phyloP scores from a whole-genome alignment of 2,113 vertebrate genomes.

The Chaetodon auriga region DNA sequence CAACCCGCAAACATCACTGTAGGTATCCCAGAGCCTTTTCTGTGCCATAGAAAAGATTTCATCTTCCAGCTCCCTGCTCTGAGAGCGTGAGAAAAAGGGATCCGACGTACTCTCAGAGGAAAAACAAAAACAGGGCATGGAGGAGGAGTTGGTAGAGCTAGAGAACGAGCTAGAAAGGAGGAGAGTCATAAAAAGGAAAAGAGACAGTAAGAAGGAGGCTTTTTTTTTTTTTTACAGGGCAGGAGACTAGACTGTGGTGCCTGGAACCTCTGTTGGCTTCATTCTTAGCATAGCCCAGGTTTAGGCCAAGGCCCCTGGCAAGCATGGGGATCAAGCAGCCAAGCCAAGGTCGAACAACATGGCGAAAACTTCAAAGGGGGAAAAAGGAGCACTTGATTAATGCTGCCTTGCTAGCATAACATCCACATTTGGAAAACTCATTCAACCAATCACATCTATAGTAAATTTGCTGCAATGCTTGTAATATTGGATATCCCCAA shows the following conservation, averaged over 20 bases:
- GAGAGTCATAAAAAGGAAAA: constrained; percentile 23
- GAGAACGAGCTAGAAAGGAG: constrained; percentile 12
- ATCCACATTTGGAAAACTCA: constrained; percentile 30
- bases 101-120: constrained; percentile 33
- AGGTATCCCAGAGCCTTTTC: constrained; percentile 25
- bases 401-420: constrained; percentile 15
- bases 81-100: constrained; percentile 68
- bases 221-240: constrained; percentile 64
- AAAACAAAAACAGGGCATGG: constrained; percentile 44
- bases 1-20: constrained; percentile 43
- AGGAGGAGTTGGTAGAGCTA: constrained; percentile 19
- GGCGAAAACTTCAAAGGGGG: constrained; percentile 49
- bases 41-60: constrained; percentile 57
- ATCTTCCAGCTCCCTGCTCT: constrained; percentile 38
- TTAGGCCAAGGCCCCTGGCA: constrained; percentile 62
- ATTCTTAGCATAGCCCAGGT: constrained; percentile 75
- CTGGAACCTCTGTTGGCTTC: constrained; percentile 60
- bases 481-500: neutral
- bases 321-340: constrained; percentile 52
- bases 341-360: constrained; percentile 27
- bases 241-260: constrained; percentile 63
- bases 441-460: constrained; percentile 5
- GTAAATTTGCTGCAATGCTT: constrained; percentile 4
- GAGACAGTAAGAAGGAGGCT: constrained; percentile 29
- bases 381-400: constrained; percentile 39